Evolutionary conservation across 2,797 vertebrate genomes (phyloP), one percentile per base, ranked within the genome.

Genomic region (Allobates femoralis): DNA sequence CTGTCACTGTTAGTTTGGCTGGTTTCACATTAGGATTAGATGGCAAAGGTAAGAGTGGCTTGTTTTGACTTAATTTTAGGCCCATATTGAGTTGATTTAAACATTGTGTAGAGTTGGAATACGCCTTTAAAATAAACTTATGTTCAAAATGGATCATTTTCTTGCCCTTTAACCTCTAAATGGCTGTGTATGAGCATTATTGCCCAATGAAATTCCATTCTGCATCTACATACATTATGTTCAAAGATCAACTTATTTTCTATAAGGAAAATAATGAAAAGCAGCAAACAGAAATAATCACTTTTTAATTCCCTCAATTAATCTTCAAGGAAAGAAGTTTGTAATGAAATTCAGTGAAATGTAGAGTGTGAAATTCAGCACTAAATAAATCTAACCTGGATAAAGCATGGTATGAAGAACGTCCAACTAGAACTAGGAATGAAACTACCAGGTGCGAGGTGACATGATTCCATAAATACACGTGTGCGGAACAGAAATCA

Each of bases 331-430:
- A 21, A 69, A 8, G 66, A 69, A 69, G 8, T 69, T 69, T 37
- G 10, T 41, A 37, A 37, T 23, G 30, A 67, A 67, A 67, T 34
- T 32, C 30, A 34, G 21, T 67, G 66, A 69, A 37, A 37, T 69
- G 32, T 69, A 41, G 66, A 69, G 66, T 69, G 66, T 69, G 66
- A 37, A 69, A 69, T 37, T 69, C 66, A 37, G 19, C 66, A 69
- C 66, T 21, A 69, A 69, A 69, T 69, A 69, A 69, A 69, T 69
- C 66, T 69, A 69, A 37, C 34, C 10, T 23, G 66, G 7, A 37
- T 69, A 37, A 69, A 69, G 66, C 37, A 41, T 23, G 37, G 19
- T 37, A 37, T 37, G 32, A 69, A 37, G 18, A 21, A 69, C 10
- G 66, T 69, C 37, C 34, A 37, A 4, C 30, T 19, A 32, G 64